phyloP scores from a whole-genome alignment of 2,888 invertebrate genomes.

The Scaptomyza reducta region DNA sequence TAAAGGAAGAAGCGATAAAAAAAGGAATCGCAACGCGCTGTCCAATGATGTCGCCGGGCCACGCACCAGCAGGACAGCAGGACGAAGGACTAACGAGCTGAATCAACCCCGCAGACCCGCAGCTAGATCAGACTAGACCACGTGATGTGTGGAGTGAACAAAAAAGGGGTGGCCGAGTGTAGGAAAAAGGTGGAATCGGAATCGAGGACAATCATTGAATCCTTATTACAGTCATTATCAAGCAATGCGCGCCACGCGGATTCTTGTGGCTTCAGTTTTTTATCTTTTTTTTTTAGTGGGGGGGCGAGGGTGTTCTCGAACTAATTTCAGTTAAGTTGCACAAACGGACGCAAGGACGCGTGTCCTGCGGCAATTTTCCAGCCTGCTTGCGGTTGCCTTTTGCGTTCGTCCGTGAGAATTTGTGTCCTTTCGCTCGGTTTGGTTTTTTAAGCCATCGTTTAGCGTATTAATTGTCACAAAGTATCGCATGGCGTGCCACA shows the following conservation, averaged over 20 bases:
- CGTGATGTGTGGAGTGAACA: slow-evolving; percentile 18
- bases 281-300: slow-evolving; percentile 42
- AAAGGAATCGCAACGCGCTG: slow-evolving; percentile 35
- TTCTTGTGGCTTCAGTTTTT: slow-evolving; percentile 67
- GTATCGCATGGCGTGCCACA: slow-evolving; percentile 65
- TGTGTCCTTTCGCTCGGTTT: slow-evolving; percentile 34
- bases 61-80: slow-evolving; percentile 35
- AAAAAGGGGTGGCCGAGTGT: slow-evolving; percentile 53
- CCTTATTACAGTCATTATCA: slow-evolving; percentile 77
- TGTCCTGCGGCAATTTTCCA: slow-evolving; percentile 79
- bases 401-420: slow-evolving; percentile 41
- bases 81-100: slow-evolving; percentile 43
- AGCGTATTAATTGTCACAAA: slow-evolving; percentile 81
- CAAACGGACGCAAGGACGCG: slow-evolving; percentile 67
- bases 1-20: slow-evolving; percentile 27
- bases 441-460: slow-evolving; percentile 55
- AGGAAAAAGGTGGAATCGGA: slow-evolving; percentile 22
- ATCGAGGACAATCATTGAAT: slow-evolving; percentile 77
- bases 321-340: slow-evolving; percentile 76
- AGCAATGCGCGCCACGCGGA: slow-evolving; percentile 51
- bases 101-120: slow-evolving; percentile 18
- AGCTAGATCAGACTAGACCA: slow-evolving; percentile 34
- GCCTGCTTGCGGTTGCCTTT: slow-evolving; percentile 58
- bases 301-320: slow-evolving; percentile 44
- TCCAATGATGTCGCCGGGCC: slow-evolving; percentile 53